Base-by-base conservation (phyloP, 2,797 vertebrate species). In the Acridotheres tristis region DNA sequence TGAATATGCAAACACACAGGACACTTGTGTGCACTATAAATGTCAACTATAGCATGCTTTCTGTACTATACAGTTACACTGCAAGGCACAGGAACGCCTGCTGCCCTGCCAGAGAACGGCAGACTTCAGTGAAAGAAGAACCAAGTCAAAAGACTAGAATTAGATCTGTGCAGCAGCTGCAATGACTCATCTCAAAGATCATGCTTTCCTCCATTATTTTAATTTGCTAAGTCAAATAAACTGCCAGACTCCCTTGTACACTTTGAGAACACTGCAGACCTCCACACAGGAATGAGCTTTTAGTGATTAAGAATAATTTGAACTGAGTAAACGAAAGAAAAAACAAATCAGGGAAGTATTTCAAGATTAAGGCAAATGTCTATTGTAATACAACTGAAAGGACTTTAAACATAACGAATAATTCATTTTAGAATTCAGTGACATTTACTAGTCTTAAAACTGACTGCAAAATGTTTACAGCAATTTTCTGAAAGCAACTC, bases 401-500 rank as follows among this genome's bases (percentile, higher is more conserved):
- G 47, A 75, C 71, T 61, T 73, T 77, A 93, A 81, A 50, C 34
- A 45, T 90, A 86, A 78, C 67, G 84, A 94, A 92, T 65, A 90
- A 51, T 63, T 90, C 20, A 83, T 66, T 30, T 85, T 30, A 67
- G 57, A 94, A 95, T 51, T 50, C 72, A 75, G 32, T 48, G 48
- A 65, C 71, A 57, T 89, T 77, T 87, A 72, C 59, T 61, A 92
- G 82, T 85, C 74, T 89, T 93, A 89, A 85, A 93, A 93, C 63
- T 75, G 88, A 80, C 77, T 90, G 88, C 79, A 92, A 96, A 97
- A 95, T 87, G 77, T 83, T 97, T 90, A 85, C 36, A 93, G 88
- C 87, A 92, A 88, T 96, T 96, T 94, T 90, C 94, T 94, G 95
- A 97, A 78, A 96, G 91, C 91, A 97, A 95, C 61, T 89, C 69